Conservation (phyloP, 2,888 invertebrate species). For the Crossocerus cetratus region DNA sequence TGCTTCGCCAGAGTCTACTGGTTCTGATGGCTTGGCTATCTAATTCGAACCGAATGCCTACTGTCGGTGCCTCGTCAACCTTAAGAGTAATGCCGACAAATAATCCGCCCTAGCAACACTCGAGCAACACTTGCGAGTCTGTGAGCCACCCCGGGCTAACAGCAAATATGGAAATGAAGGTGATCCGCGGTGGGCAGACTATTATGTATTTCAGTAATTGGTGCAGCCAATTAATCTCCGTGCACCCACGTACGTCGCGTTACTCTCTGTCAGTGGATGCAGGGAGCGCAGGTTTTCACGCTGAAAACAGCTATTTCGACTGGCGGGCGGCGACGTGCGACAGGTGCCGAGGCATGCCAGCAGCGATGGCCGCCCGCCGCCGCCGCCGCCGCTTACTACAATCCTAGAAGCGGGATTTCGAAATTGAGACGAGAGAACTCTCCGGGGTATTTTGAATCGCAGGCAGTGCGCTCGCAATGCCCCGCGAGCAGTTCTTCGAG, state of each 20-base stretch:
- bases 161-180: too few species aligned
- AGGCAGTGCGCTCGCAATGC: conserved; percentile 48
- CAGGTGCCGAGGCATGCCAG: conserved; percentile 62
- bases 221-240: conserved; percentile 44
- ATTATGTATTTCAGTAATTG: conserved; percentile 49
- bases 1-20: too few species aligned
- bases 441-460: conserved; percentile 68
- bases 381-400: conserved; percentile 32
- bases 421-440: conserved; percentile 59
- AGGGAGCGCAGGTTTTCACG: conserved; percentile 31
- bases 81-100: too few species aligned
- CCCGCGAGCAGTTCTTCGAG: conserved; percentile 40
- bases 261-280: conserved; percentile 34
- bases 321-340: conserved; percentile 56
- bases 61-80: too few species aligned
- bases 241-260: conserved; percentile 45
- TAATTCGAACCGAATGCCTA: too few species aligned
- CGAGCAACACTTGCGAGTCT: not conserved
- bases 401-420: conserved; percentile 57
- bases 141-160: not conserved
- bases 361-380: conserved; percentile 12
- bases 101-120: too few species aligned
- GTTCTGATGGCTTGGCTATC: too few species aligned
- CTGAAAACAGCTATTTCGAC: conserved; percentile 61
- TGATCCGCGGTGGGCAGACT: not conserved